Conservation (phyloP, 1,140 invertebrate genomes). For the Leptopilina boulardi region DNA sequence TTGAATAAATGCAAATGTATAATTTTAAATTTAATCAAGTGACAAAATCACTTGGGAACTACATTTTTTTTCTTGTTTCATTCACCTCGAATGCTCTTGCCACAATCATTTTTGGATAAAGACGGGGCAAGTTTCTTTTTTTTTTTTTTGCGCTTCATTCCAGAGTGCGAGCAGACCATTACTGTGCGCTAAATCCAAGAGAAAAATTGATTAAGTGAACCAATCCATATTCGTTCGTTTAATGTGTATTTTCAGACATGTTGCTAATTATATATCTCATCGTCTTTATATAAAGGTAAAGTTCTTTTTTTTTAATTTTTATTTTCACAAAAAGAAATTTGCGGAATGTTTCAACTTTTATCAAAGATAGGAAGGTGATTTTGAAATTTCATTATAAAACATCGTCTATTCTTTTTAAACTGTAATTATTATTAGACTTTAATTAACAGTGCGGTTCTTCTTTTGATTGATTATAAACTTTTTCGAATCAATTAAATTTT, state of each 20-base stretch:
- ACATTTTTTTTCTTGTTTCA: background rate
- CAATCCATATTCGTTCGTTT: slow-evolving; percentile 3
- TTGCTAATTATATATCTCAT: background rate
- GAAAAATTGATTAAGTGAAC: background rate
- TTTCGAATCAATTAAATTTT: too few relatives aligned
- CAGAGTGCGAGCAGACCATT: background rate
- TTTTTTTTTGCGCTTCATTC: background rate
- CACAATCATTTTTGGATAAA: slow-evolving; percentile 12
- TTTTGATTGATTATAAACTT: too few relatives aligned
- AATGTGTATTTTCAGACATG: background rate
- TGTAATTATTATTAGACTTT: too few relatives aligned
- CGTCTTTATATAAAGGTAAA: background rate
- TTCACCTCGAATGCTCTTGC: background rate
- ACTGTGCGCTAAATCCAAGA: background rate
- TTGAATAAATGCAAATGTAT: background rate
- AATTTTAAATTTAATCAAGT: slow-evolving; percentile 13
- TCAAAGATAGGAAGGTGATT: background rate
- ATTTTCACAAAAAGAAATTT: background rate
- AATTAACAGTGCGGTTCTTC: too few relatives aligned
- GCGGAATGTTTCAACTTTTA: background rate
- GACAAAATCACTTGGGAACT: slow-evolving; percentile 18
- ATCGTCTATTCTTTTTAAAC: too few relatives aligned
- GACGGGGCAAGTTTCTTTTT: background rate
- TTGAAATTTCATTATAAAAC: too few relatives aligned
- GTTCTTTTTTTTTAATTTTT: background rate